phyloP scores from a whole-genome alignment of 1,140 invertebrate species.

The Akabosia matsudoensis region DNA sequence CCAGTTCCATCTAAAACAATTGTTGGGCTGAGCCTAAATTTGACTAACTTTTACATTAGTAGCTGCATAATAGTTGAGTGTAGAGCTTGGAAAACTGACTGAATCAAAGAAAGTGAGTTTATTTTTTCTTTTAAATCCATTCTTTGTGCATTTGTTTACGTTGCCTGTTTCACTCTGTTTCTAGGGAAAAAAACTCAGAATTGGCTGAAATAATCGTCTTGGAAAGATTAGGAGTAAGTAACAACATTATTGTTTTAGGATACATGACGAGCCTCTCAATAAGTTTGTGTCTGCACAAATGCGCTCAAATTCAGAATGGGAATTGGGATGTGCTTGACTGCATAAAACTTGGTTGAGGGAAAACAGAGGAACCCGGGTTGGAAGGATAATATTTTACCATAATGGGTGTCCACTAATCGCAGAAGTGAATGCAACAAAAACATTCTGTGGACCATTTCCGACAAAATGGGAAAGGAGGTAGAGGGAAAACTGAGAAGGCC shows the following conservation, averaged over 20 bases:
- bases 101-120: neutral
- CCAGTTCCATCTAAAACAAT: neutral
- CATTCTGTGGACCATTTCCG: neutral
- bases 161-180: neutral
- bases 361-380: too few relatives aligned
- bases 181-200: too few relatives aligned
- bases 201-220: neutral
- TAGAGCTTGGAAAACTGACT: neutral
- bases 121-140: neutral
- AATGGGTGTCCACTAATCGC: neutral
- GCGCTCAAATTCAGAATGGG: neutral
- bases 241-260: neutral
- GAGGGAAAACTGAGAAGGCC: too few relatives aligned
- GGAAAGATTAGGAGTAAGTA: neutral
- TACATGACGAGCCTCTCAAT: neutral
- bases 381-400: constrained; percentile 11
- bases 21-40: neutral
- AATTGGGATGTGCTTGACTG: neutral
- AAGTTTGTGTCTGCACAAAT: neutral
- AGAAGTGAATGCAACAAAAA: neutral
- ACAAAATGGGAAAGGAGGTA: neutral
- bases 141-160: too few relatives aligned
- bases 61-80: neutral
- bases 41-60: neutral
- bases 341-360: too few relatives aligned